Percentiles rank a stretch among this genome's conserved stretches.
Evolutionary conservation across 2,888 invertebrate species (phyloP).

Genomic region (Cataglyphis albicans): DNA sequence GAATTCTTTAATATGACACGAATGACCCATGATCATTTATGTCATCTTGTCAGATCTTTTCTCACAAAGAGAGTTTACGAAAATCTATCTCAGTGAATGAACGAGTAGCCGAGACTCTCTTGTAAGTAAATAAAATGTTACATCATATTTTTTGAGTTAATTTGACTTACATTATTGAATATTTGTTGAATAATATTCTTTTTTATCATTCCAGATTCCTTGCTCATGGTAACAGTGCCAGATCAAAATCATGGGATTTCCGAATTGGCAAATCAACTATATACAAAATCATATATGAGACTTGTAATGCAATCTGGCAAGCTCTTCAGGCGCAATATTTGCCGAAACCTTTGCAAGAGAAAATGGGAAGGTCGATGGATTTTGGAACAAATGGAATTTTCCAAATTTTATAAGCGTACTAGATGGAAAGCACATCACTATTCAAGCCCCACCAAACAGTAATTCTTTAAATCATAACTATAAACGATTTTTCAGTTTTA

Average conservation of each 20-base stretch:
- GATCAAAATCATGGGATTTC: slow-evolving; percentile 4
- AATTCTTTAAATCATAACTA: not conserved
- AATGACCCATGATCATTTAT: slow-evolving; percentile 3
- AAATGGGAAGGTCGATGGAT: not conserved
- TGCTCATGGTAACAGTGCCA: slow-evolving; percentile 4
- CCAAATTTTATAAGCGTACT: slow-evolving; percentile 1
- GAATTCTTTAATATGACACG: not conserved
- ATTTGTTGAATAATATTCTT: not conserved
- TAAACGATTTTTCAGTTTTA: slow-evolving; percentile 14
- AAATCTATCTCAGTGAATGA: slow-evolving; percentile 3
- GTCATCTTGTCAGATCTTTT: not conserved
- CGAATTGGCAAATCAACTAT: slow-evolving; percentile 12
- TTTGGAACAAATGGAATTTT: slow-evolving; percentile 15
- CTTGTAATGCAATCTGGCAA: slow-evolving; percentile 23
- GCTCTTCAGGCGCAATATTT: not conserved
- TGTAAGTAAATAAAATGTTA: slow-evolving; percentile 10
- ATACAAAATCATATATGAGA: slow-evolving; percentile 14
- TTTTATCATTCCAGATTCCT: slow-evolving; percentile 1
- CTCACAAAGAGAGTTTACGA: slow-evolving; percentile 1
- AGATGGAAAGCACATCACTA: not conserved
- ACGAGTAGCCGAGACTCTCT: not conserved
- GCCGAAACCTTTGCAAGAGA: not conserved
- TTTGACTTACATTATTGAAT: not conserved
- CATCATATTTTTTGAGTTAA: not conserved
- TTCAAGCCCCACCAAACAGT: not conserved